Evolutionary conservation across 2,797 vertebrate genomes (phyloP), one percentile per base, ranked within the genome.

Genomic region (Glossophaga mutica): DNA sequence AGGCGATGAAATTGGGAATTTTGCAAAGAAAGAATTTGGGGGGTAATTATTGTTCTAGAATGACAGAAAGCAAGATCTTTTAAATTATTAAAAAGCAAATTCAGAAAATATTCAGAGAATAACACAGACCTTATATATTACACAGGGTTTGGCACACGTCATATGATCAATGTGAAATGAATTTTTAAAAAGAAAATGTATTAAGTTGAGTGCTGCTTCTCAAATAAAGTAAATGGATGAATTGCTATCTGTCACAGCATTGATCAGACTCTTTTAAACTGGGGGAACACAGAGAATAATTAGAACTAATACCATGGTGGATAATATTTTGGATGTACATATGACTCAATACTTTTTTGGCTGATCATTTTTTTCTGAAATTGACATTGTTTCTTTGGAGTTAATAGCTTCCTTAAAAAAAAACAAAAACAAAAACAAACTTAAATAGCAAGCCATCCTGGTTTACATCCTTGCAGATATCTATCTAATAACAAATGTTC

Each of bases 131-230:
- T 77, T 85, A 29, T 48, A 52, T 74, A 16, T 55, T 70, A 32
- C 12, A 37, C 6, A 37, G 67, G 71, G 29, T 19, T 44, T 79
- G 81, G 50, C 70, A 39, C 11, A 16, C 55, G 76, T n/a, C 62
- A 73, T 81, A 42, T 26, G 73, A 90, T 88, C 48, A 65, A 78
- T 88, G 70, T 85, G 90, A 85, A 87, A 65, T 77, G 67, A 95
- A 57, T 62, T 95, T 86, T 11, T 59, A 85, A 67, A 86, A 88
- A 73, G 67, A 70, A 94, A 93, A 91, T 26, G 37, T 48, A 90
- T 94, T 92, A 94, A 96, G 67, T 24, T 82, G 83, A 95, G 73
- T 95, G 90, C 90, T 88, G 12, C 73, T 76, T 67, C 48, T 96
- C 71, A 93, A 42, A 76, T 87, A 84, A 76, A 89, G 90, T 71